Conservation (phyloP, 92 coral and sea anemone species). For the Zoanthus gigantus region DNA sequence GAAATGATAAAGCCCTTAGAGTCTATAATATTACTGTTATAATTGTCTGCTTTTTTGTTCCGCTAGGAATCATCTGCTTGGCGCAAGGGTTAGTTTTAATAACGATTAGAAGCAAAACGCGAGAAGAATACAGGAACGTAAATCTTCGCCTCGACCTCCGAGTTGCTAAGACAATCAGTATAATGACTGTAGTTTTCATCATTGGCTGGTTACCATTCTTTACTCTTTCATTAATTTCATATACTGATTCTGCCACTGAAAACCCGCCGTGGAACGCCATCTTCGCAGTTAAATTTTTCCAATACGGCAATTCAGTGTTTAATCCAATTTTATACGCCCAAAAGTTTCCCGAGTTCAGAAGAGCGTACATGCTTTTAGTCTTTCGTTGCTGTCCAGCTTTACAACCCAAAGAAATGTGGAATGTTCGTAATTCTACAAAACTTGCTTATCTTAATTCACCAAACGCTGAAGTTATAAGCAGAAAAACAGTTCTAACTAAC, state of each 20-base stretch:
- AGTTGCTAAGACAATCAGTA: conserved; percentile 75
- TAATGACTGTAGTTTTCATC: conserved; percentile 73
- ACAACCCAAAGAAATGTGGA: conserved; percentile 20
- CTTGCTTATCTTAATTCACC: conserved; percentile 7
- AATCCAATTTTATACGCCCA: conserved; percentile 73
- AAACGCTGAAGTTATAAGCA: background rate
- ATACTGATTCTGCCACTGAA: conserved; percentile 30
- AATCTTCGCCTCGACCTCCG: conserved; percentile 66
- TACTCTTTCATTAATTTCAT: conserved; percentile 55
- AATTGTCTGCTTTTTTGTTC: conserved; percentile 72
- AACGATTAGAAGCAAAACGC: conserved; percentile 53
- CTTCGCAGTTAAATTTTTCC: conserved; percentile 68
- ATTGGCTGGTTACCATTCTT: conserved; percentile 87
- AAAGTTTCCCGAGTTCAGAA: conserved; percentile 73
- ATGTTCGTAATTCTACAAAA: background rate
- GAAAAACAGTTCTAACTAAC: background rate
- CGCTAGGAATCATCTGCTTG: conserved; percentile 62
- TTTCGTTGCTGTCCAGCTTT: conserved; percentile 47
- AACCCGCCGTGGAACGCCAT: conserved; percentile 43
- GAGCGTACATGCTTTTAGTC: conserved; percentile 49
- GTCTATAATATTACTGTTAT: conserved; percentile 75
- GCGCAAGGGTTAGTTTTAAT: conserved; percentile 72
- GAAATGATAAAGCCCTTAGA: conserved; percentile 58
- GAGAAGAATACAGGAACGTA: conserved; percentile 43
- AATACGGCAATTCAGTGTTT: conserved; percentile 67